These are phyloP conservation scores for Alectura lathami DNA, from an alignment of 2,113 vertebrate species.

Conservation along the genomic window DNA sequence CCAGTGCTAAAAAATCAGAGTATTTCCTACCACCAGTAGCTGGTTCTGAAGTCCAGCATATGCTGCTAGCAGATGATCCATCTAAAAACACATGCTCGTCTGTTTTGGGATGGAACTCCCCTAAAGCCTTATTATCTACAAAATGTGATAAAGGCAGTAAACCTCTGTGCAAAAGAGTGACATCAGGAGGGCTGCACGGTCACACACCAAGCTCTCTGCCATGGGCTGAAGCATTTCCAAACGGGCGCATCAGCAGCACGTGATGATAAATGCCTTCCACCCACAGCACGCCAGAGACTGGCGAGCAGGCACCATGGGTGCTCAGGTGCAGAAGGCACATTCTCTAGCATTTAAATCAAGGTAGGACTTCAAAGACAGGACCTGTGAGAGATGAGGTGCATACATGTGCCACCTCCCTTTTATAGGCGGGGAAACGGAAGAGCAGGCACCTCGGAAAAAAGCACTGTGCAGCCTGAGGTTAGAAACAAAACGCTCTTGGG, in stretches of 20 bases:
- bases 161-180: background rate
- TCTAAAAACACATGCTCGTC: background rate
- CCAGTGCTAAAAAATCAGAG: background rate
- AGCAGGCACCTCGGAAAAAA: background rate
- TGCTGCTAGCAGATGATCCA: background rate
- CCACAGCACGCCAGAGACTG: background rate
- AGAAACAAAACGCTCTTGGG: background rate
- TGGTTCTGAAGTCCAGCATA: background rate
- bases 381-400: background rate
- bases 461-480: accelerated
- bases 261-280: background rate
- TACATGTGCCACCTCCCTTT: background rate
- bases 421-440: background rate
- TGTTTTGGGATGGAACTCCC: background rate
- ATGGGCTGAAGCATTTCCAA: too few species aligned
- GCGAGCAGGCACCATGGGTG: background rate
- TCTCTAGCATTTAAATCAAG: background rate
- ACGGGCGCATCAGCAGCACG: background rate
- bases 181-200: accelerated
- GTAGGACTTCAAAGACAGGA: background rate
- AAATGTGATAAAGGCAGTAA: background rate
- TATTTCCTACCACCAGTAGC: background rate
- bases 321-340: background rate
- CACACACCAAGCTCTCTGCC: background rate
- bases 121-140: background rate